Evolutionary conservation across 2,113 vertebrate genomes (phyloP).

Genomic region (Pyxicephalus adspersus): DNA sequence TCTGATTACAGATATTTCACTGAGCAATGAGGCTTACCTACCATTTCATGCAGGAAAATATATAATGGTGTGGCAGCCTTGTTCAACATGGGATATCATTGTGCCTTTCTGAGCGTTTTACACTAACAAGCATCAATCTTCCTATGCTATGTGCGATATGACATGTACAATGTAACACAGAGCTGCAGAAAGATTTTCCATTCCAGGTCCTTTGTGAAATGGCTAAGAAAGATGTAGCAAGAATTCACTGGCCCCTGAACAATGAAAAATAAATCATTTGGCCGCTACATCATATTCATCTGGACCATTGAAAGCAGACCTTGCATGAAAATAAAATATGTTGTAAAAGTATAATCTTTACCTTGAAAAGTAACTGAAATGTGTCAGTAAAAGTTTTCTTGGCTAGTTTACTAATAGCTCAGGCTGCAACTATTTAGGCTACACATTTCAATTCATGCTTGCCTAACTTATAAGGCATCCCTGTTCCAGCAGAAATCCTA

Average conservation of each 20-base stretch:
- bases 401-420: too few species aligned
- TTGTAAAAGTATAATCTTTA: too few species aligned
- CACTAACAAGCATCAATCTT: slow-evolving; percentile 48
- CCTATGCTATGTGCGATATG: slow-evolving; percentile 5
- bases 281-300: too few species aligned
- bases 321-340: too few species aligned
- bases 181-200: neutral
- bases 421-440: too few species aligned
- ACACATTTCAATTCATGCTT: too few species aligned
- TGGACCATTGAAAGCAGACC: too few species aligned
- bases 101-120: slow-evolving; percentile 50
- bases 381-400: too few species aligned
- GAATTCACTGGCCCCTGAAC: neutral
- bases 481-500: too few species aligned
- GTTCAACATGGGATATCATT: slow-evolving; percentile 42
- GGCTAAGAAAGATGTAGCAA: slow-evolving; percentile 14
- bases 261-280: neutral
- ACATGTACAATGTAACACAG: slow-evolving; percentile 3
- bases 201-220: neutral
- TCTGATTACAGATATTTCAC: slow-evolving; percentile 57
- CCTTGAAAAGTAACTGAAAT: too few species aligned
- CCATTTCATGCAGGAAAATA: slow-evolving; percentile 58
- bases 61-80: slow-evolving; percentile 32
- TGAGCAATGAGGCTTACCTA: slow-evolving; percentile 40
- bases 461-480: too few species aligned